Percentiles rank a stretch among this genome's conserved stretches.
Conservation (phyloP, 2,888 invertebrate species). For the Polyommatus icarus region DNA sequence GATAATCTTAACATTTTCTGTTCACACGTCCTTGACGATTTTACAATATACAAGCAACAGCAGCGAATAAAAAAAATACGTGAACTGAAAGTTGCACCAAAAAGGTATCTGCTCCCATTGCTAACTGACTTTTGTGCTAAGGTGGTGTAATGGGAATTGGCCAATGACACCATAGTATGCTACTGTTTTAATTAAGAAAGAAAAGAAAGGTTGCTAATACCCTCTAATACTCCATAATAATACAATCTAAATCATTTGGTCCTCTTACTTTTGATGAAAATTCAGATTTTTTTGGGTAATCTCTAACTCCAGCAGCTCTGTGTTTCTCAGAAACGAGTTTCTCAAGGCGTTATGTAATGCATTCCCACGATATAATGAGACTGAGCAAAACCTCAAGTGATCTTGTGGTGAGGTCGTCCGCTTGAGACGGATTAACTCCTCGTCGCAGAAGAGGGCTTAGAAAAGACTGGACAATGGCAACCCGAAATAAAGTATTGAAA, state of each 20-base stretch:
- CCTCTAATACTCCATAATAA: not conserved
- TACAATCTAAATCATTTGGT: not conserved
- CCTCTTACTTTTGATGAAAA: not conserved
- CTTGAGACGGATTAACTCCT: slow-evolving; percentile 4
- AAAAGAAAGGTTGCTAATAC: not conserved
- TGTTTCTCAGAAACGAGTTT: slow-evolving; percentile 24
- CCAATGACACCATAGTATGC: not conserved
- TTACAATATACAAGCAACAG: not conserved
- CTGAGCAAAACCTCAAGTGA: slow-evolving; percentile 17
- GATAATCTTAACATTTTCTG: slow-evolving; percentile 11
- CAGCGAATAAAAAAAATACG: not conserved
- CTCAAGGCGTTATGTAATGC: slow-evolving; percentile 31
- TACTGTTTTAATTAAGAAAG: not conserved
- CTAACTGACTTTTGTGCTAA: not conserved
- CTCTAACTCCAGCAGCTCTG: not conserved
- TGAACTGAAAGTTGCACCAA: not conserved
- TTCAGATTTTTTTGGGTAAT: not conserved
- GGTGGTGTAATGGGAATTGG: no score
- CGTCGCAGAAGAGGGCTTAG: not conserved
- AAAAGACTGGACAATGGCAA: not conserved
- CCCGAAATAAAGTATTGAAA: not conserved
- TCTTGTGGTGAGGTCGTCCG: slow-evolving; percentile 24
- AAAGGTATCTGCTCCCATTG: not conserved
- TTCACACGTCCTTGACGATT: not conserved
- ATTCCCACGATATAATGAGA: slow-evolving; percentile 29